phyloP scores from a whole-genome alignment of 2,888 invertebrate genomes.

The Cryptus armator region DNA sequence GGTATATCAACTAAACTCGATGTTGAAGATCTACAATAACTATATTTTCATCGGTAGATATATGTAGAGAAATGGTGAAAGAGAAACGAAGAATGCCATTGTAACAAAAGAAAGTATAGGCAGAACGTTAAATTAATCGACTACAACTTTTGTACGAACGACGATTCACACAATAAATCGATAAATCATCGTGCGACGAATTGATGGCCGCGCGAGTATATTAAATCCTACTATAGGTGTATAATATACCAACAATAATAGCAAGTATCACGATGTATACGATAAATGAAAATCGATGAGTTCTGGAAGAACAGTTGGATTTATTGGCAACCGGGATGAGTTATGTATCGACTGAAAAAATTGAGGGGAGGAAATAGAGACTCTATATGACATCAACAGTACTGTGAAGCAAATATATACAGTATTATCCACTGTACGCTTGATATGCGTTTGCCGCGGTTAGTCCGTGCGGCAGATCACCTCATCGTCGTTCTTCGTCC shows the following conservation, averaged over 20 bases:
- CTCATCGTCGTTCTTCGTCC: slow-evolving; percentile 44
- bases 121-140: slow-evolving; percentile 54
- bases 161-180: slow-evolving; percentile 53
- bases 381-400: slow-evolving; percentile 29
- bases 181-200: slow-evolving; percentile 66
- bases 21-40: background rate
- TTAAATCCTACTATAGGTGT: slow-evolving; percentile 5
- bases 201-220: slow-evolving; percentile 32
- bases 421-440: slow-evolving; percentile 2
- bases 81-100: background rate
- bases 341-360: slow-evolving; percentile 43
- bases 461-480: slow-evolving; percentile 51
- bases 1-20: too few relatives aligned
- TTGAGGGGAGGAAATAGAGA: slow-evolving; percentile 23
- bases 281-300: slow-evolving; percentile 64
- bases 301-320: slow-evolving; percentile 48
- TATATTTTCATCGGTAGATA: background rate
- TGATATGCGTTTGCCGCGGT: slow-evolving; percentile 6
- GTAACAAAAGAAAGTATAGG: slow-evolving; percentile 35
- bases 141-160: slow-evolving; percentile 32
- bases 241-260: slow-evolving; percentile 28
- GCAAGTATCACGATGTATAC: background rate
- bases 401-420: background rate
- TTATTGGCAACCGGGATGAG: slow-evolving; percentile 63
- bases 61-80: background rate